Conservation (phyloP, 2,888 invertebrate species). For the Alentia gelatinosa region DNA sequence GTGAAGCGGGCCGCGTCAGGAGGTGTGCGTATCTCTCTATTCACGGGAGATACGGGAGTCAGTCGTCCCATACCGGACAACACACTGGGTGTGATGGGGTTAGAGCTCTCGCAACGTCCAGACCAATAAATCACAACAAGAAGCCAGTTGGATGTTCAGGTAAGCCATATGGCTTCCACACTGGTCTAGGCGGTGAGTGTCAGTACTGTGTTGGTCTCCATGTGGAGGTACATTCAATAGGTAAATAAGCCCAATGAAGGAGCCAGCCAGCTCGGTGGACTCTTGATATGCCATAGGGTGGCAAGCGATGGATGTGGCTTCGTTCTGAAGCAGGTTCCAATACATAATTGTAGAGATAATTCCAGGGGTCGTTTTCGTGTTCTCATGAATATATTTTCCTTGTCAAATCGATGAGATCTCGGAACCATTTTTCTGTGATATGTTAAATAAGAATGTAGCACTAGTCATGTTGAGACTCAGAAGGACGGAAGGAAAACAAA, state of each 20-base stretch:
- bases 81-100: neutral
- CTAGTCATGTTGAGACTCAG: neutral
- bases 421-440: slow-evolving; percentile 31
- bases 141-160: neutral
- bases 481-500: neutral
- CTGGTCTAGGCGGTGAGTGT: neutral
- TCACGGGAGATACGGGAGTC: neutral
- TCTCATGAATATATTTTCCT: slow-evolving; percentile 16
- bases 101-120: too few species aligned
- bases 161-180: neutral
- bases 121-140: too few species aligned
- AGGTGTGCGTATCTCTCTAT: neutral
- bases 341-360: too few species aligned
- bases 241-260: too few species aligned
- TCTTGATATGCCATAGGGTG: too few species aligned
- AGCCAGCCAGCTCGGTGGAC: too few species aligned
- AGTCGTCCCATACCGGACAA: neutral
- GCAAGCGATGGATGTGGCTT: neutral
- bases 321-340: neutral
- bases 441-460: neutral
- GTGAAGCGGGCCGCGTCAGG: neutral
- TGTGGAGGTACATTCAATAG: too few species aligned
- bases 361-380: neutral
- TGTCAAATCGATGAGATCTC: slow-evolving; percentile 13
- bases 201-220: too few species aligned